phyloP scores from a whole-genome alignment of 2,113 vertebrate species.

The Copsychus sechellarum region DNA sequence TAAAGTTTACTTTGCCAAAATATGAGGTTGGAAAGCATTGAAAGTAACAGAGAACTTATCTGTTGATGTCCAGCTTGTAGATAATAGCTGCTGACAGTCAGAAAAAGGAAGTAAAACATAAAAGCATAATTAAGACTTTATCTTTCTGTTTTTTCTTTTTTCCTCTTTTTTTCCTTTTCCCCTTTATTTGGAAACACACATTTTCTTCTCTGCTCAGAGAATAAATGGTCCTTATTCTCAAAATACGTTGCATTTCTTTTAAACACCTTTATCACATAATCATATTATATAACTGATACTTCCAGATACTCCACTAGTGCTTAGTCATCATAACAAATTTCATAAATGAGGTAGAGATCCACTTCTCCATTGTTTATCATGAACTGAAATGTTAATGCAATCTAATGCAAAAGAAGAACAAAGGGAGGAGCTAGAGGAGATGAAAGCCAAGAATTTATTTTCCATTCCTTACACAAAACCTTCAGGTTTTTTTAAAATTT shows the following conservation, averaged over 20 bases:
- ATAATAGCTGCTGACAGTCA: neutral
- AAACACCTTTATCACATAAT: neutral
- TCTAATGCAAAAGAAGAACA: neutral
- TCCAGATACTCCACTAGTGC: neutral
- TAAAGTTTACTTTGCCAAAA: neutral
- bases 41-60: neutral
- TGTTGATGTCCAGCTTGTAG: neutral
- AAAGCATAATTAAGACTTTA: neutral
- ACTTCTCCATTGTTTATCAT: neutral
- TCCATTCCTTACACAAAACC: neutral
- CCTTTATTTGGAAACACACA: neutral
- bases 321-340: neutral
- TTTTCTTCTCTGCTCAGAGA: neutral
- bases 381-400: neutral
- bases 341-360: neutral
- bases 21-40: neutral
- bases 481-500: neutral
- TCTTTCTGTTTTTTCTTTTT: too few species aligned
- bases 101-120: neutral
- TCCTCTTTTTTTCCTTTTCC: too few species aligned
- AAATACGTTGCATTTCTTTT: neutral
- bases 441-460: neutral
- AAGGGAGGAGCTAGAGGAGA: neutral
- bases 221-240: neutral
- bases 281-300: neutral